phyloP scores from a whole-genome alignment of 2,113 vertebrate genomes.

The Dipodomys stephensi region DNA sequence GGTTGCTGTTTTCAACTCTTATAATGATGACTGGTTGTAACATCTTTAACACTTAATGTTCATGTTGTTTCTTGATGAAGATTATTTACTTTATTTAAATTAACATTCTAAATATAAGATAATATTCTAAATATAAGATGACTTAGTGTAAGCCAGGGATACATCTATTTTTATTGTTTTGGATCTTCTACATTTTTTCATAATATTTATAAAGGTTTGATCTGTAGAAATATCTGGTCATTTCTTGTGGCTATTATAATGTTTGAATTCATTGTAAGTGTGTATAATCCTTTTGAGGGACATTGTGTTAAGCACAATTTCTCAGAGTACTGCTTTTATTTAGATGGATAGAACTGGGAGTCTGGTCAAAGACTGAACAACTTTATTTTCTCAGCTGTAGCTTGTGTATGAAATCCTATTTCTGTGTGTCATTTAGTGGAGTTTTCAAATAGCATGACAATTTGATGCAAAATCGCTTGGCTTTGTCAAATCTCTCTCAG shows the following conservation, averaged over 20 bases:
- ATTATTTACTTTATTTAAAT: not conserved
- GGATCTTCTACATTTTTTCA: not conserved
- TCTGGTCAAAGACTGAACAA: not conserved
- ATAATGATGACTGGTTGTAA: not conserved
- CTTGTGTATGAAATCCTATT: not conserved
- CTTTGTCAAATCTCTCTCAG: conserved; percentile 29
- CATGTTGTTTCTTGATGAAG: not conserved
- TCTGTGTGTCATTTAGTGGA: conserved; percentile 28
- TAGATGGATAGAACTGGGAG: not conserved
- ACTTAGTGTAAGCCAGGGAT: not conserved
- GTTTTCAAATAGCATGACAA: conserved; percentile 51
- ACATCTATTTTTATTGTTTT: not conserved
- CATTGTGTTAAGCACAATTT: not conserved
- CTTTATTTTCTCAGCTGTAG: not conserved
- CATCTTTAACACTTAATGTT: not conserved
- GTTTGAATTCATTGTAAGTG: not conserved
- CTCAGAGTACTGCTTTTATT: not conserved
- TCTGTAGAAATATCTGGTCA: not conserved
- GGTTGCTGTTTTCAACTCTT: not conserved
- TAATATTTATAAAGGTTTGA: not conserved
- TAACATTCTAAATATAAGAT: not conserved
- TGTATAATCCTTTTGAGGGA: not conserved
- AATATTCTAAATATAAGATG: not conserved
- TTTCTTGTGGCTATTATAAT: not conserved
- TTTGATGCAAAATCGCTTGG: conserved; percentile 11